Percentiles rank a stretch among this genome's conserved stretches.
Conservation (phyloP, 2,113 vertebrate species). For the Lasiurus cinereus region DNA sequence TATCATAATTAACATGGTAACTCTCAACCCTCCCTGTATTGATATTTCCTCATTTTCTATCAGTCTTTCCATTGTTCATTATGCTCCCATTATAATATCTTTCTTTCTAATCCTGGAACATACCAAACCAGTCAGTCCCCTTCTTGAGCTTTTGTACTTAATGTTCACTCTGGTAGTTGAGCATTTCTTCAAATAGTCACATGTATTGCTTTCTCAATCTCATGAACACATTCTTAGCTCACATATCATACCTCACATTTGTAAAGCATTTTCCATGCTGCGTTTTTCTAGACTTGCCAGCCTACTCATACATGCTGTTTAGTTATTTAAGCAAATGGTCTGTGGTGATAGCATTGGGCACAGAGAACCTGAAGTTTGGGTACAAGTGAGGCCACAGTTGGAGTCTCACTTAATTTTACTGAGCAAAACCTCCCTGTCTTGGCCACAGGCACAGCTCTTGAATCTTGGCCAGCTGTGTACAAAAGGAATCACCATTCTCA, state of each 20-base stretch:
- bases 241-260: conserved; percentile 27
- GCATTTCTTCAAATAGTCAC: background rate
- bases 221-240: background rate
- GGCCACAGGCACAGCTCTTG: background rate
- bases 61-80: background rate
- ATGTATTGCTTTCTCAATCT: background rate
- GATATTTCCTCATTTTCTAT: background rate
- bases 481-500: conserved; percentile 16
- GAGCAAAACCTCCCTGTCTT: conserved; percentile 4
- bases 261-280: background rate
- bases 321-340: background rate
- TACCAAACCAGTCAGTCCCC: background rate
- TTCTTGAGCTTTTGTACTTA: background rate
- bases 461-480: background rate
- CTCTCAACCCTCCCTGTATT: background rate
- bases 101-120: background rate
- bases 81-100: background rate
- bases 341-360: background rate
- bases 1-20: background rate
- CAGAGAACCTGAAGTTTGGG: background rate
- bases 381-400: background rate
- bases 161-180: background rate
- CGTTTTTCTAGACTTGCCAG: conserved; percentile 37
- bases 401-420: conserved; percentile 54
- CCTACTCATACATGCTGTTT: background rate